Evolutionary conservation across 2,888 invertebrate species (phyloP).

Genomic region (Neelides folsomi): DNA sequence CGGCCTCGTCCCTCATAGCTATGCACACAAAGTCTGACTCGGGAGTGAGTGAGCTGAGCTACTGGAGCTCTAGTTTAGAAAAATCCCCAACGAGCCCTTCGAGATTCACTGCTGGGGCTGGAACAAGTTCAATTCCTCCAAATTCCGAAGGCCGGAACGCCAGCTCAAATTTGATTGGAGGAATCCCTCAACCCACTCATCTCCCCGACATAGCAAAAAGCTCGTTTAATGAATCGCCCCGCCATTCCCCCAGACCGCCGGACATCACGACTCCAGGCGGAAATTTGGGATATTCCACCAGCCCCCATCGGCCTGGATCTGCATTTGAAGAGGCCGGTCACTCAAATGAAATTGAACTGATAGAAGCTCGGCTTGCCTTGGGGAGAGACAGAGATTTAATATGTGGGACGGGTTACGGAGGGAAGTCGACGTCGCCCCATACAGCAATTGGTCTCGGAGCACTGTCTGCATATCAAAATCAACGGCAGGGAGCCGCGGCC

Average conservation of each 20-base stretch:
- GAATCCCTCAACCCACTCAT: constrained; percentile 35
- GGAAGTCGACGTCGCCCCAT: too few species aligned
- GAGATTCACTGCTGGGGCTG: constrained; percentile 13
- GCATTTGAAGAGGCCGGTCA: too few species aligned
- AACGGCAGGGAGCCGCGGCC: too few species aligned
- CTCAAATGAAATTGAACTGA: too few species aligned
- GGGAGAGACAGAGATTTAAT: too few species aligned
- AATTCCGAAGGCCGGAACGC: constrained; percentile 2
- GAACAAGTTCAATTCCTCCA: background rate
- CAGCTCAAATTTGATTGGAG: constrained; percentile 48
- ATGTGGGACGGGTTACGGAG: too few species aligned
- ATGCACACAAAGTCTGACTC: constrained; percentile 63
- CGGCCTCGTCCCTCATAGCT: constrained; percentile 44
- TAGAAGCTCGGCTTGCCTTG: too few species aligned
- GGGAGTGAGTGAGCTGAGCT: constrained; percentile 69
- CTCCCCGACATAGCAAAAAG: constrained; percentile 39
- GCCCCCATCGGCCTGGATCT: too few species aligned
- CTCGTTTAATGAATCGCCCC: constrained; percentile 35
- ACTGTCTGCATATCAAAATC: too few species aligned
- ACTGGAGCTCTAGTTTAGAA: constrained; percentile 67
- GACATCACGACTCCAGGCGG: constrained; percentile 25
- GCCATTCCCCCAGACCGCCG: constrained; percentile 12
- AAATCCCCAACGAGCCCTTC: constrained; percentile 58
- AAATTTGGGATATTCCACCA: constrained; percentile 13
- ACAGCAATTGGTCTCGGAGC: too few species aligned